A percentile compares a stretch with the other conserved stretches of the same genome.
These are phyloP conservation scores for Pandemis corylana DNA, from an alignment of 2,888 invertebrate species.

Conservation along the genomic window DNA sequence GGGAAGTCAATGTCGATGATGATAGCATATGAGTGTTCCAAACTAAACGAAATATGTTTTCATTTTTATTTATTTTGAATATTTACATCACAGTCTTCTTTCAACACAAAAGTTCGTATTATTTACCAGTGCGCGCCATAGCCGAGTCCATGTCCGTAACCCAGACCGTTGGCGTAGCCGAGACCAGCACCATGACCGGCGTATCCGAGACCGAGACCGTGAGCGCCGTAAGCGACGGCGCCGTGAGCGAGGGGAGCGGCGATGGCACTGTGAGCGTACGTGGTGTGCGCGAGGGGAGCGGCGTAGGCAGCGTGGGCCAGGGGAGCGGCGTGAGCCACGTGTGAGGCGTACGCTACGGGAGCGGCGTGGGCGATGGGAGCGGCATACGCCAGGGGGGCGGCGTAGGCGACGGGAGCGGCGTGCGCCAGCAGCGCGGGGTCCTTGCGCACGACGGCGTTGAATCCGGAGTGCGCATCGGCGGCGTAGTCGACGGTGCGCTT, in stretches of 20 bases:
- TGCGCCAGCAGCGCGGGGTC: slow-evolving; percentile 41
- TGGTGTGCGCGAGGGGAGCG: slow-evolving; percentile 41
- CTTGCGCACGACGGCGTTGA: slow-evolving; percentile 48
- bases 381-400: slow-evolving; percentile 40
- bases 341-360: slow-evolving; percentile 49
- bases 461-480: slow-evolving; percentile 47
- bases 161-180: too few species aligned
- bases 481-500: slow-evolving; percentile 77
- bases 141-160: slow-evolving; percentile 41
- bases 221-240: slow-evolving; percentile 33
- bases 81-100: slow-evolving; percentile 32
- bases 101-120: background rate
- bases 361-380: slow-evolving; percentile 43
- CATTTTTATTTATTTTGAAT: slow-evolving; percentile 1
- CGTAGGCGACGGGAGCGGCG: slow-evolving; percentile 40
- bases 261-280: slow-evolving; percentile 17
- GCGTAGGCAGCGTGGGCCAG: slow-evolving; percentile 34
- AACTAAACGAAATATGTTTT: background rate
- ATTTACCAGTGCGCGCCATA: slow-evolving; percentile 33
- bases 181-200: too few species aligned
- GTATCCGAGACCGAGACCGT: slow-evolving; percentile 30
- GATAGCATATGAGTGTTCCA: background rate
- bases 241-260: slow-evolving; percentile 23
- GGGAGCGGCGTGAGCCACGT: slow-evolving; percentile 50
- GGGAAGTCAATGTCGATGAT: background rate